Evolutionary conservation across 2,797 vertebrate species (phyloP).

Genomic region (Ara ararauna): DNA sequence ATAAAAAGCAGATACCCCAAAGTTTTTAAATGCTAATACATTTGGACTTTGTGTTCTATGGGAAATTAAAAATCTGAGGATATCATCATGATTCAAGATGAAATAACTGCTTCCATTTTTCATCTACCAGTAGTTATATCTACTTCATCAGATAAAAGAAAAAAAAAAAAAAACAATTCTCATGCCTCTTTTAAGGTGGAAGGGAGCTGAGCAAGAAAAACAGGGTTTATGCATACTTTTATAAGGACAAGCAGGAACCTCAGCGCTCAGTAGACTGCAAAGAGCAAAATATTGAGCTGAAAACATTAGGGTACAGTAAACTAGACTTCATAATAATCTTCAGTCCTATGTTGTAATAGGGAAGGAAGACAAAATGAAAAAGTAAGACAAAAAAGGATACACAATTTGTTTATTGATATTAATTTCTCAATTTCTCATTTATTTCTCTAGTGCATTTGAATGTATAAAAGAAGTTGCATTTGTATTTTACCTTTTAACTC

Average conservation of each 20-base stretch:
- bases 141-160: not conserved
- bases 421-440: not conserved
- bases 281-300: not conserved
- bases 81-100: not conserved
- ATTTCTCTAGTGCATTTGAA: not conserved
- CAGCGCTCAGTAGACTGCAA: not conserved
- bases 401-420: not conserved
- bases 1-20: not conserved
- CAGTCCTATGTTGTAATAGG: not conserved
- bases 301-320: not conserved
- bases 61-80: not conserved
- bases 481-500: not conserved
- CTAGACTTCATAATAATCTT: not conserved
- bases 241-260: not conserved
- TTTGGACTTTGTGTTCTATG: not conserved
- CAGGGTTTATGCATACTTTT: not conserved
- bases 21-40: not conserved
- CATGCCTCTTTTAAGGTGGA: not conserved
- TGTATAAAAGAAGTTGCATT: not conserved
- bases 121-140: not conserved
- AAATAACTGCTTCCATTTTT: not conserved
- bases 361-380: not conserved
- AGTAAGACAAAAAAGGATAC: not conserved
- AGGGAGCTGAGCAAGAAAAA: not conserved
- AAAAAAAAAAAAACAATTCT: not conserved